Evolutionary conservation across 2,113 vertebrate genomes (phyloP).

Genomic region (Nothoprocta perdicaria): DNA sequence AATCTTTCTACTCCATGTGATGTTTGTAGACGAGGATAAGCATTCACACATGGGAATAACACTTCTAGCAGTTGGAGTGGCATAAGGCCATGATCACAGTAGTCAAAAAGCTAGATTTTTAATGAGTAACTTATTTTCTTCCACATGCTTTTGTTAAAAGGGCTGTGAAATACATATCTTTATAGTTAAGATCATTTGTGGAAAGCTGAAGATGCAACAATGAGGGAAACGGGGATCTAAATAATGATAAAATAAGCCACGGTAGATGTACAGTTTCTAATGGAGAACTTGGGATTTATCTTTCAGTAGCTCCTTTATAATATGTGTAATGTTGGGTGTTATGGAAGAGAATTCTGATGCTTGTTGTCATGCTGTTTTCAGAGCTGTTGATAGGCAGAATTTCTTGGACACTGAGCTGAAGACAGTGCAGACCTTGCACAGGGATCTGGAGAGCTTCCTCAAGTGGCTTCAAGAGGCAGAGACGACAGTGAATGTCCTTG

Average conservation of each 20-base stretch:
- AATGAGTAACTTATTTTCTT: background rate
- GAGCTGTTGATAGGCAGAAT: slow-evolving; percentile 84
- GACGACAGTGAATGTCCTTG: slow-evolving; percentile 88
- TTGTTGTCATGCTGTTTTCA: slow-evolving; percentile 67
- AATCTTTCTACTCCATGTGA: background rate
- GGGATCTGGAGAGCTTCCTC: slow-evolving; percentile 90
- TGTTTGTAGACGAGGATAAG: background rate
- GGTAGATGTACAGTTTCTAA: background rate
- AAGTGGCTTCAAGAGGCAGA: slow-evolving; percentile 97
- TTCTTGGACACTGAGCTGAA: slow-evolving; percentile 88
- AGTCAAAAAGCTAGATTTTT: background rate
- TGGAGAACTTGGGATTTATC: background rate
- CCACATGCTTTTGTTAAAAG: background rate
- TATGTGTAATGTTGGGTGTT: background rate
- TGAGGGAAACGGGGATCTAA: background rate
- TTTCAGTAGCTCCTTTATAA: background rate
- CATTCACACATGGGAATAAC: background rate
- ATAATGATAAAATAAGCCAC: background rate
- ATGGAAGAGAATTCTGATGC: background rate
- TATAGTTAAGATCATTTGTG: background rate
- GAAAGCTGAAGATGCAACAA: background rate
- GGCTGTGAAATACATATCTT: background rate
- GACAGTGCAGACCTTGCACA: slow-evolving; percentile 84
- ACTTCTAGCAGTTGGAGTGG: background rate
- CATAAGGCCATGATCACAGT: background rate